Base-by-base conservation (phyloP, 64 coral and sea anemone species). In the Stylophora pistillata region DNA sequence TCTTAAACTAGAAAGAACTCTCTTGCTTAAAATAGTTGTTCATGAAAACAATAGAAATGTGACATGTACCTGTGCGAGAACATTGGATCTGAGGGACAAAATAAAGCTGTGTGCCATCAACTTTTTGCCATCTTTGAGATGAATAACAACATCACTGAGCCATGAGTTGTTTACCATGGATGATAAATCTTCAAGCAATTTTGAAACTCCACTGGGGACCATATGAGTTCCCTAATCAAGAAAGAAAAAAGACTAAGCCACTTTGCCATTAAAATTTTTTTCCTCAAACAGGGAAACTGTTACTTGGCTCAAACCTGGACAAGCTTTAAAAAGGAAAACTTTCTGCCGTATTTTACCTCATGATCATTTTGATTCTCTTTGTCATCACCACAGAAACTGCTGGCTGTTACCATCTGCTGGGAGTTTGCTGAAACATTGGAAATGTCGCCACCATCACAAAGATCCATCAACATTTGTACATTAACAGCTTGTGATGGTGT, bases 71-170 rank as follows among this genome's bases (percentile, higher is more conserved):
- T 99, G 57, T 15, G 77, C 61, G 15, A 99, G 78, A n/a, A 71
- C 77, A 15, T 87, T 58, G 21, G 83, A 99, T 56, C 97, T 95
- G 30, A 91, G 56, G 16, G 90, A 81, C 60, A 99, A 62, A 89
- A 99, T 95, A 72, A 99, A 78, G 60, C 71, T 90, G 69, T 99
- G 97, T 88, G 90, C 97, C 57, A 30, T 64, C 14, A 95, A 77
- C 53, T 57, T 41, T 17, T 93, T 34, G 25, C 86, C 77, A 56
- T 89, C 86, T 74, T 93, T 78, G 18, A 94, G 80, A 20, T 88
- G 66, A 66, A 99, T 93, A 7, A 77, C 81, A 25, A 95, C 85
- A 88, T 99, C 97, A 88, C 97, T 99, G 15, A 90, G 74, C 18
- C 69, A 53, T 34, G 90, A 71, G 58, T 99, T 99, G 82, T 85